Evolutionary conservation across 1,140 invertebrate genomes (phyloP), one percentile per base, ranked within the genome.

Genomic region (Aphaenogaster ashmeadi): DNA sequence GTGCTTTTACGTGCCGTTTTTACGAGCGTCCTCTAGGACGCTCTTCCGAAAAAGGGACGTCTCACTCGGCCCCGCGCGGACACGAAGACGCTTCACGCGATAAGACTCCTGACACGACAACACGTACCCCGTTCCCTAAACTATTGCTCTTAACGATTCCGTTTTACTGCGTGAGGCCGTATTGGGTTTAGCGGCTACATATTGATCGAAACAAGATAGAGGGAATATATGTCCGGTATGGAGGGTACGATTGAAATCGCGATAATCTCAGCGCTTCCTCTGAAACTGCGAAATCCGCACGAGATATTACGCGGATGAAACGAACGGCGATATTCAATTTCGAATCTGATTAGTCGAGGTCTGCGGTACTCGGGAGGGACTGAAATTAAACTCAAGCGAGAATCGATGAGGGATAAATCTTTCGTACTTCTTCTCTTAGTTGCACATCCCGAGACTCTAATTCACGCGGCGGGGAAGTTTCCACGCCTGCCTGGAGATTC

Each of bases 21-120:
- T 87, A 90, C 84, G 80, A 69, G 78, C 88, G 44, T 75, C 67
- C 69, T 90, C 90, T 87, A 84, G 69, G 84, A 90, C 66, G 67
- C 78, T 91, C 86, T 71, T 89, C 86, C 64, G 83, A 79, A 91
- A 89, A 91, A 69, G 81, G 72, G 69, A 86, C 87, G 87, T 58
- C 78, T 87, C 79, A 83, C 47, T 83, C 67, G 64, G 52, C 36
- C 44, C 62, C 47, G 38, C 62, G 47, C 62, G 74, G 75, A 77
- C 71, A 66, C 69, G 80, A 21, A 50, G 56, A 50, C 80, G 69
- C 54, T 74, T 47, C 80, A 60, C 54, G 54, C 67, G 80, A 84
- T 84, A 84, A 84, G 80, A 84, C 56, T 41, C 41, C 69, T 11
- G n/a, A 75, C 80, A 80, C 47, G 78, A 67, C 47, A 66, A 80